Evolutionary conservation across 2,888 invertebrate genomes (phyloP).

Genomic region (Diarsia rubi): DNA sequence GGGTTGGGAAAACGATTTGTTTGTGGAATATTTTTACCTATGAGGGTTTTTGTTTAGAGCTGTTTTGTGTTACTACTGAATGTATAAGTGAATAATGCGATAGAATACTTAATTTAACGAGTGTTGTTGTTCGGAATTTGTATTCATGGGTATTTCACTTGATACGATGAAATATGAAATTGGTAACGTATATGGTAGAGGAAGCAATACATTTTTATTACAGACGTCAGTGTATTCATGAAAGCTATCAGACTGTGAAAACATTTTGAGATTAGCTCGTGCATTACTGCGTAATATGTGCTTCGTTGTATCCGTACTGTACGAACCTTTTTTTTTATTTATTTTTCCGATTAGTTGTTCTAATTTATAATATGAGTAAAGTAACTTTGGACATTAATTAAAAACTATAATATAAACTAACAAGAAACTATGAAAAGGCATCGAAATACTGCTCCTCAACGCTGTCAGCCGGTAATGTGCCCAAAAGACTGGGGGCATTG

Average conservation of each 20-base stretch:
- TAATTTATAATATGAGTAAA: no score
- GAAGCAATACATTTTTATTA: background rate
- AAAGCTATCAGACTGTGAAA: background rate
- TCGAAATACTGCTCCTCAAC: no score
- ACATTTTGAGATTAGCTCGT: background rate
- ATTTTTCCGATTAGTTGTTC: no score
- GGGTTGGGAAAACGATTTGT: slow-evolving; percentile 35
- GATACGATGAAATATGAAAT: background rate
- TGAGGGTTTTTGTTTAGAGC: slow-evolving; percentile 26
- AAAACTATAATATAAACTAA: no score
- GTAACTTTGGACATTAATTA: no score
- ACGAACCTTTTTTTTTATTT: no score
- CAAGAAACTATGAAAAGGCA: no score
- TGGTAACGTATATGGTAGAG: background rate
- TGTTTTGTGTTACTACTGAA: slow-evolving; percentile 13
- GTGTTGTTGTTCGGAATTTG: slow-evolving; percentile 4
- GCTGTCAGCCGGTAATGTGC: no score
- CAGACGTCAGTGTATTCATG: background rate
- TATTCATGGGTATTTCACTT: slow-evolving; percentile 21
- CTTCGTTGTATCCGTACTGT: background rate
- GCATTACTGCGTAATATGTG: background rate
- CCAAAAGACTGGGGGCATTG: no score
- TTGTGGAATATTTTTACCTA: slow-evolving; percentile 33
- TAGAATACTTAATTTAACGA: slow-evolving; percentile 32
- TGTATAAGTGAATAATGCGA: slow-evolving; percentile 35